Evolutionary conservation across 2,888 invertebrate species (phyloP).

Genomic region (Phlogophora meticulosa): DNA sequence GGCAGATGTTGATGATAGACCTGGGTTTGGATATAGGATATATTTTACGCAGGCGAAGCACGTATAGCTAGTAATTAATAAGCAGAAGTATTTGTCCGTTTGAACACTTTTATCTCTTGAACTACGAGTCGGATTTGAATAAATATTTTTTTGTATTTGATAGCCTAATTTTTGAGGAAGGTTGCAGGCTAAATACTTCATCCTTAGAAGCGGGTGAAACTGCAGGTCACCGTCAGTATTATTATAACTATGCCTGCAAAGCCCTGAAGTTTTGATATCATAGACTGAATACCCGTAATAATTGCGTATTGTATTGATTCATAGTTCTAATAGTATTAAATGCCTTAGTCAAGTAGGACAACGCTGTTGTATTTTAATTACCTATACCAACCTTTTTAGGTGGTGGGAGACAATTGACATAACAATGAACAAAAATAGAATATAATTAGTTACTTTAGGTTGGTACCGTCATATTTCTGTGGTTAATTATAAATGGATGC

Average conservation of each 20-base stretch:
- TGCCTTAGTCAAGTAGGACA: background rate
- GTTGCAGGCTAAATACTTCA: too few relatives aligned
- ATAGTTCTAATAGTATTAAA: conserved; percentile 2
- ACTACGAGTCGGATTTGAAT: too few relatives aligned
- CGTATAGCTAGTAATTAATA: too few relatives aligned
- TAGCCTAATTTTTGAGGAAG: too few relatives aligned
- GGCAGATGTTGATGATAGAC: too few relatives aligned
- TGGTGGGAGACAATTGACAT: background rate
- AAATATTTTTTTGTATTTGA: too few relatives aligned
- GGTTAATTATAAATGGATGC: conserved; percentile 39
- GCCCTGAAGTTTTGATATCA: conserved; percentile 23
- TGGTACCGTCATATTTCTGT: conserved; percentile 14
- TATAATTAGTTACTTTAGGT: background rate
- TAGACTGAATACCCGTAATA: conserved; percentile 24
- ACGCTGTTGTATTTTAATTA: conserved; percentile 9
- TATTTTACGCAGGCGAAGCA: too few relatives aligned
- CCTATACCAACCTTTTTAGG: background rate
- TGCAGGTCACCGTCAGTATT: conserved; percentile 37
- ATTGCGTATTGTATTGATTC: conserved; percentile 36
- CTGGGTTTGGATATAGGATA: too few relatives aligned
- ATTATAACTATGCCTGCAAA: conserved; percentile 26
- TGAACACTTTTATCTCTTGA: too few relatives aligned
- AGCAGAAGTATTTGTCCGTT: too few relatives aligned
- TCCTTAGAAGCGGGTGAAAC: too few relatives aligned
- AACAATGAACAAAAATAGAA: conserved; percentile 17